Base-by-base conservation (phyloP, 2,797 vertebrate species). In the Pyrrhura leucotis region DNA sequence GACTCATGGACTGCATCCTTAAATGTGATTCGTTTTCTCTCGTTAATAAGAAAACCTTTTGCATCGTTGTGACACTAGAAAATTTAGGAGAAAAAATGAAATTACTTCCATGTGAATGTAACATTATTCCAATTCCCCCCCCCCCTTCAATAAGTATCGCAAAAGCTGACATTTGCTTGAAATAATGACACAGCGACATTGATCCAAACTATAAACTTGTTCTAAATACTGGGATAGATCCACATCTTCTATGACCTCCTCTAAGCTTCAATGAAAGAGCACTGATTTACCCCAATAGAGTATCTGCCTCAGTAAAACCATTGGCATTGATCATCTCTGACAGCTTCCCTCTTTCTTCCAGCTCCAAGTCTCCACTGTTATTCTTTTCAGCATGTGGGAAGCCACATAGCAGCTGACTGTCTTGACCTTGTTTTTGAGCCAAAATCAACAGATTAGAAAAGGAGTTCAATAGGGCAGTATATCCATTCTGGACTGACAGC, bases 271-370 rank as follows among this genome's bases (percentile, higher is more conserved):
- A 39, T 26, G 31, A 39, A 66, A 74, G 53, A n/a, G 26, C n/a
- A 33, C 40, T 45, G 56, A 40, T 86, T 83, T 74, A 69, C 51
- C 37, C 37, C 47, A 12, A 1, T 1, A 26, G 22, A 54, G 6
- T 10, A 14, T 7, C 51, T 71, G 58, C 29, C 74, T 23, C 37
- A 37, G 17, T 33, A 66, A 71, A 65, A 54, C 26, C 18, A 23
- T 28, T 0, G 1, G 7, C 31, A 87, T 18, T 31, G 16, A 29
- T 56, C 0, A 1, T 6, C 33, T 56, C 68, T 61, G 7, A 66
- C 51, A 47, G 9, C 35, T 83, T 66, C 73, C 20, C 25, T 71
- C 42, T 83, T 71, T 61, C 56, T 61, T 66, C 37, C 28, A 91
- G 37, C 42, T 67, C 19, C 51, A 50, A 42, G 26, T 15, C 42